A percentile compares a stretch with the other conserved stretches of the same genome.
Evolutionary conservation across 2,888 invertebrate species (phyloP).

Genomic region (Trichopria drosophilae): DNA sequence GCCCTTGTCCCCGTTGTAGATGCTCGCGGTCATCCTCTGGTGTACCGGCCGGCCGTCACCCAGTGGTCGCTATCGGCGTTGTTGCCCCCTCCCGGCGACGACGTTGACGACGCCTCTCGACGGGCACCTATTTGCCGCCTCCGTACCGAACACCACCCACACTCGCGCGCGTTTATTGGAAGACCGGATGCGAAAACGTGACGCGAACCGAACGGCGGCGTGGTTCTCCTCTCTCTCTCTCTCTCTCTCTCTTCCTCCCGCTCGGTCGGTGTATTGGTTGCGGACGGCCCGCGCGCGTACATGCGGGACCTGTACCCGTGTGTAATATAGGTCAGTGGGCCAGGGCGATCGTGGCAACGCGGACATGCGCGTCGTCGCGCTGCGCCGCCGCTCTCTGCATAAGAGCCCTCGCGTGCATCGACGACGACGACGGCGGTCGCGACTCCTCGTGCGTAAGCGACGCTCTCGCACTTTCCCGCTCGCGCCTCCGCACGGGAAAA

Average conservation of each 20-base stretch:
- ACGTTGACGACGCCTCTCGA: conserved; percentile 9
- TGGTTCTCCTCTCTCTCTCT: conserved; percentile 47
- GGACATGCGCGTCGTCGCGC: conserved; percentile 52
- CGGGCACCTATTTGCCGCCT: no score
- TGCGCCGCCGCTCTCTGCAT: conserved; percentile 31
- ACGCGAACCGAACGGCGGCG: conserved; percentile 33
- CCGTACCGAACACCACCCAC: no score
- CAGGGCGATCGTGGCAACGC: conserved; percentile 58
- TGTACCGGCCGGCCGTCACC: no score
- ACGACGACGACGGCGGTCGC: conserved; percentile 62
- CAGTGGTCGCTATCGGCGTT: no score
- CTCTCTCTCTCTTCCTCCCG: conserved; percentile 28
- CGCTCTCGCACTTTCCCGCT: conserved; percentile 12
- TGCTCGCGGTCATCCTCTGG: no score
- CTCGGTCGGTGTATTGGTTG: conserved; percentile 43
- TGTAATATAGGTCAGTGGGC: conserved; percentile 59
- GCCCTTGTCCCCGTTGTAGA: no score
- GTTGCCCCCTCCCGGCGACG: no score
- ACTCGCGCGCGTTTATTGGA: no score
- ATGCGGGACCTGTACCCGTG: conserved; percentile 55
- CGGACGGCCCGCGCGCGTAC: conserved; percentile 46
- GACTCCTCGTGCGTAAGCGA: conserved; percentile 39
- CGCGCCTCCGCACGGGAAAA: conserved; percentile 10
- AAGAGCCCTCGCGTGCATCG: conserved; percentile 45
- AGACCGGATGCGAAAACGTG: conserved; percentile 38